Evolutionary conservation across 2,797 vertebrate genomes (phyloP), one percentile per base, ranked within the genome.

Genomic region (Prionace glauca): DNA sequence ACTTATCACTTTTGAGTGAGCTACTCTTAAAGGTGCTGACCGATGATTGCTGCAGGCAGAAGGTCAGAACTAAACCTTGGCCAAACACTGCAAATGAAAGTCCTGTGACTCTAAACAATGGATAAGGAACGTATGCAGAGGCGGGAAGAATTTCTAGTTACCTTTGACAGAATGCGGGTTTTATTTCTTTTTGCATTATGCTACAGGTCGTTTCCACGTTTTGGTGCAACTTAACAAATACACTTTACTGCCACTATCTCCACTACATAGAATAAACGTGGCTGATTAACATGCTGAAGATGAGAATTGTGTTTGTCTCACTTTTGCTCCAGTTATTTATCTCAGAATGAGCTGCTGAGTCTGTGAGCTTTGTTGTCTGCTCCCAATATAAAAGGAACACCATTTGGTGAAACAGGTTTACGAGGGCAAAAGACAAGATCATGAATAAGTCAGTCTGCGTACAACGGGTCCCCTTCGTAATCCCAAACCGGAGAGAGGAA

Each of bases 1-100:
- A 84, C 96, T 96, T 94, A 97, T 95, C 97, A 96, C 96, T 96
- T 96, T 97, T 97, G 88, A 96, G 96, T 96, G 96, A 62, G 95
- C 97, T 96, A 60, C 96, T 96, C 95, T 96, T 96, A 96, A 96
- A 97, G 4, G 26, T 94, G 74, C 72, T 74, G 24, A 94, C 41
- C 74, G 71, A 56, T 12, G 50, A 26, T 74, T 74, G 93, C 50
- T 74, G 29, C 16, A 20, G 71, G 32, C 71, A 72, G 56, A 94
- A 94, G 93, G 69, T 94, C 93, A 29, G 36, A 5, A 74, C 69
- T 50, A 56, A 71, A 74, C 69, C 71, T 74, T 56, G 71, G 0
- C 41, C 45, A 74, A 56, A 56, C 93, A 74, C 10, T 50, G 69
- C 41, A n/a, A 94, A 74, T 94, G 93, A 94, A 94, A 72, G 93